Conservation (phyloP, 1,140 invertebrate genomes). For the Gonioctena quinquepunctata region DNA sequence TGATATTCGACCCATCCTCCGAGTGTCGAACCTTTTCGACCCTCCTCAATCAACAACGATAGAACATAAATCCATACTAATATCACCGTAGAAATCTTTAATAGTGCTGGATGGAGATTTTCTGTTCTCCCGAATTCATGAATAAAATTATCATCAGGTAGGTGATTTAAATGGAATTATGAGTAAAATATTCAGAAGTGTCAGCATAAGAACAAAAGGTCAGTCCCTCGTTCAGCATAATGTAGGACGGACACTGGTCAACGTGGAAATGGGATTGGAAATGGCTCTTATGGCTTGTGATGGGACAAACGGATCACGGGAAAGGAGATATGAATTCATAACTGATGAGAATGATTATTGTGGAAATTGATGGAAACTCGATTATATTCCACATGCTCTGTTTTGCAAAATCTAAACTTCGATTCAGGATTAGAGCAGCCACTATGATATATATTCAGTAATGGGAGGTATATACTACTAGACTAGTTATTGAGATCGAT, state of each 20-base stretch:
- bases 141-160: constrained; percentile 16
- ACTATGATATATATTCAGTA: too few relatives aligned
- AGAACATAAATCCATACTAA: neutral
- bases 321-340: neutral
- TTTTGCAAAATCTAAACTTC: too few relatives aligned
- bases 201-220: constrained; percentile 6
- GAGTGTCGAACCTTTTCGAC: neutral
- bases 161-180: neutral
- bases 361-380: too few relatives aligned
- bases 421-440: too few relatives aligned
- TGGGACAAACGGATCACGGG: neutral
- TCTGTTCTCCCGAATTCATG: constrained; percentile 5
- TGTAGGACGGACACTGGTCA: neutral
- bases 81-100: neutral
- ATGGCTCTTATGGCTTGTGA: neutral
- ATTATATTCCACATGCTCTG: too few relatives aligned
- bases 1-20: neutral
- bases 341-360: too few relatives aligned
- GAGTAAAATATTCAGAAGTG: constrained; percentile 8
- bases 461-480: too few relatives aligned
- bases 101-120: constrained; percentile 7
- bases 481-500: too few relatives aligned
- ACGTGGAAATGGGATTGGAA: neutral
- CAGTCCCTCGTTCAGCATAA: constrained; percentile 1
- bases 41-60: neutral